Percentiles rank a stretch among this genome's conserved stretches.
phyloP scores from a whole-genome alignment of 2,113 vertebrate species.

The Myrmophylax atrothorax region DNA sequence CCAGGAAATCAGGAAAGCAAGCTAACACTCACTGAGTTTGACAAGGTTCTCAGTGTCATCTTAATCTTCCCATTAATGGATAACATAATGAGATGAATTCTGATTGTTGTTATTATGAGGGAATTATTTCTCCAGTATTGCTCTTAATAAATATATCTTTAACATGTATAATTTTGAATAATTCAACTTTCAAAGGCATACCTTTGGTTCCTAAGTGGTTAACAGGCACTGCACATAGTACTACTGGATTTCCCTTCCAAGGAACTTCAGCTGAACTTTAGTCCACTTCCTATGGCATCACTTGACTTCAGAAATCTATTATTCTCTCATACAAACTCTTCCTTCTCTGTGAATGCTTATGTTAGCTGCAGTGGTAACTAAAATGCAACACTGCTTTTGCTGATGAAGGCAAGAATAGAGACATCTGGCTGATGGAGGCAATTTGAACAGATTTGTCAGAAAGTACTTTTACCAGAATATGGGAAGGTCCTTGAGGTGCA shows the following conservation, averaged over 20 bases:
- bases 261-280: background rate
- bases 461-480: background rate
- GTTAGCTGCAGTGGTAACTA: background rate
- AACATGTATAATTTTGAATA: background rate
- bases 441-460: background rate
- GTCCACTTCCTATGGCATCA: background rate
- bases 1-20: background rate
- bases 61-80: background rate
- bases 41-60: background rate
- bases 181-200: background rate
- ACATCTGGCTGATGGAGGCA: background rate
- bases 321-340: background rate
- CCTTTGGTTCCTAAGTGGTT: background rate
- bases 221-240: background rate
- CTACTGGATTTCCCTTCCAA: background rate
- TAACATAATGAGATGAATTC: background rate
- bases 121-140: background rate
- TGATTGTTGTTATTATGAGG: background rate
- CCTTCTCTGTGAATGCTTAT: background rate
- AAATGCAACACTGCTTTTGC: background rate
- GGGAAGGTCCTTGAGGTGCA: background rate
- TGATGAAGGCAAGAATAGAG: background rate
- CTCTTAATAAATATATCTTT: background rate
- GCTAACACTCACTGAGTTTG: background rate
- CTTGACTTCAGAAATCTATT: background rate